Conservation (phyloP, 2,888 invertebrate genomes). For the Charanyca ferruginea region DNA sequence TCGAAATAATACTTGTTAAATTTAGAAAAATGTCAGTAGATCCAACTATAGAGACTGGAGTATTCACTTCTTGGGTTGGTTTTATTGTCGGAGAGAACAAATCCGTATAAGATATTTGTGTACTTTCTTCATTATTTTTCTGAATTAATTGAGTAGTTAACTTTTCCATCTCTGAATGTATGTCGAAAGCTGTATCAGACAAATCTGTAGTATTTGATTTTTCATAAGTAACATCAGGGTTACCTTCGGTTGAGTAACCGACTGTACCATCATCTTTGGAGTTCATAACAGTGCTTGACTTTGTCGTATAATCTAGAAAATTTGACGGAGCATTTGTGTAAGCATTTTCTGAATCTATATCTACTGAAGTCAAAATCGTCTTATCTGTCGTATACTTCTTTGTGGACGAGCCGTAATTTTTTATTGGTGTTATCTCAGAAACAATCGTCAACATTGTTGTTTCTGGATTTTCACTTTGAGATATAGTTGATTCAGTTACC, state of each 20-base stretch:
- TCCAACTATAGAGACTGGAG: neutral
- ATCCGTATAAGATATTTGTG: constrained; percentile 22
- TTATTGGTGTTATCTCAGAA: neutral
- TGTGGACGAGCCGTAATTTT: neutral
- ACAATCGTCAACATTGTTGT: neutral
- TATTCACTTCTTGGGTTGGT: constrained; percentile 17
- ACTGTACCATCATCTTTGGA: neutral
- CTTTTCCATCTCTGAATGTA: neutral
- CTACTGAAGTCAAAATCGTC: constrained; percentile 1
- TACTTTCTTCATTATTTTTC: constrained; percentile 18
- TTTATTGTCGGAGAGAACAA: neutral
- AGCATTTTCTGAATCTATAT: constrained; percentile 7
- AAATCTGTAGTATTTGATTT: constrained; percentile 16
- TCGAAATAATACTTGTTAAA: neutral
- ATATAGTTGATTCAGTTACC: constrained; percentile 11
- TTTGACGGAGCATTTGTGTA: constrained; percentile 24
- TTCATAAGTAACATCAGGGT: neutral
- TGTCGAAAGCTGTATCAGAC: neutral
- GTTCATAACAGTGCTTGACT: neutral
- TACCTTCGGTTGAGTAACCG: constrained; percentile 1
- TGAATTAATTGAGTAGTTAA: constrained; percentile 15
- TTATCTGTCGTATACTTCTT: constrained; percentile 9
- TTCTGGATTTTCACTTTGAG: constrained; percentile 15
- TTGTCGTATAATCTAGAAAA: constrained; percentile 1
- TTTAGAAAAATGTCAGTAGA: constrained; percentile 11